Base-by-base conservation (phyloP, 2,113 vertebrate genomes). In the Lophius piscatorius region DNA sequence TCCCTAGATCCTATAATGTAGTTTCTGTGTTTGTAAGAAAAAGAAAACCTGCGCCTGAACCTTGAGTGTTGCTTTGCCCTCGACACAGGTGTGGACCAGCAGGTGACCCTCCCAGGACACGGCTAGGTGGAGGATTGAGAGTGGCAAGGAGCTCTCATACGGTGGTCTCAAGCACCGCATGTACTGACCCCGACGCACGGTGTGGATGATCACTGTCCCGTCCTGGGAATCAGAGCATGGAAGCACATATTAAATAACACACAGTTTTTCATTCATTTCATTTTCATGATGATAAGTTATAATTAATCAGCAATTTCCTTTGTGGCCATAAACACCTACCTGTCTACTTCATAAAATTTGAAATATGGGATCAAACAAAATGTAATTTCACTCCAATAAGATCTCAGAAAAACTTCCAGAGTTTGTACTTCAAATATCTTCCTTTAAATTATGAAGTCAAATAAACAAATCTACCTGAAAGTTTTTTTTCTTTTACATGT, bases 91-190 rank as follows among this genome's bases (percentile, higher is more conserved):
- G 78, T 96, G 94, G 35, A 98, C 88, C 33, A 98, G 91, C 56
- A 95, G 86, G 76, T 97, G 94, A 52, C 97, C 95, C 90, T 98
- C 97, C 93, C 91, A 97, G 46, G 96, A 98, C 63, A 99, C 59
- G 23, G 95, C 93, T 81, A 99, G 85, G 59, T 92, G 94, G 24
- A 93, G 94, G 88, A 99, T 87, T 29, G 92, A 93, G 39, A 94
- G 81, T 7, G 93, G 89, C 48, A 96, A 90, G 2, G 94, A 94
- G 80, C 94, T 97, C 72, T 97, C 96, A 64, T 91, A 95, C 0
- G 95, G 95, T 0, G 96, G 97, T 0, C 91, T 88, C 82, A 99
- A 82, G 34, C 93, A 95, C 62, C 93, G 92, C 93, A 98, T 91
- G 11, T 95, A 96, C 79, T 98, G 96, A 39, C 97, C 96, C 38